phyloP scores from a whole-genome alignment of 1,140 invertebrate genomes.

The Ylistrum balloti region DNA sequence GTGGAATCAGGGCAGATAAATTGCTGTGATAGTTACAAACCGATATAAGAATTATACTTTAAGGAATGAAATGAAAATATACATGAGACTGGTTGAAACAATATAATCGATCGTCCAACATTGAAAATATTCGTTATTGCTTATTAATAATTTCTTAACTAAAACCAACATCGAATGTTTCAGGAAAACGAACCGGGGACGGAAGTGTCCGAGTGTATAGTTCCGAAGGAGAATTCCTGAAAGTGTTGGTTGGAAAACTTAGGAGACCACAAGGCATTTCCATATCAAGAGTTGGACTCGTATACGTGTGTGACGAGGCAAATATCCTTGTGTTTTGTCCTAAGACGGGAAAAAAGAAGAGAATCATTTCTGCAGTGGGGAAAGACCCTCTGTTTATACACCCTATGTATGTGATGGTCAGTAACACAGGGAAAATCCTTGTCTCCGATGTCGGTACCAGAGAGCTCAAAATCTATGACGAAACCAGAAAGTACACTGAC shows the following conservation, averaged over 20 bases:
- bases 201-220: background rate
- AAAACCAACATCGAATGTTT: no score
- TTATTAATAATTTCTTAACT: background rate
- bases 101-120: no score
- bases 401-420: background rate
- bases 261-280: background rate
- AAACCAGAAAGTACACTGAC: background rate
- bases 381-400: background rate
- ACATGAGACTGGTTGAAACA: no score
- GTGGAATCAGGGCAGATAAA: no score
- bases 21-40: no score
- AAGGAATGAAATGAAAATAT: no score
- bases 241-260: background rate
- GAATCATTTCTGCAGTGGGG: background rate
- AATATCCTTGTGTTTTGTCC: conserved; percentile 6
- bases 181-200: background rate
- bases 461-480: background rate
- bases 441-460: background rate
- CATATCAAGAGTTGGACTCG: background rate
- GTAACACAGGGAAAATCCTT: background rate
- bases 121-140: no score
- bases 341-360: background rate
- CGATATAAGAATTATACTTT: no score
- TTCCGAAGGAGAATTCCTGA: background rate
- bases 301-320: background rate